phyloP scores from a whole-genome alignment of 2,888 invertebrate species.

The Epinotia demarniana region DNA sequence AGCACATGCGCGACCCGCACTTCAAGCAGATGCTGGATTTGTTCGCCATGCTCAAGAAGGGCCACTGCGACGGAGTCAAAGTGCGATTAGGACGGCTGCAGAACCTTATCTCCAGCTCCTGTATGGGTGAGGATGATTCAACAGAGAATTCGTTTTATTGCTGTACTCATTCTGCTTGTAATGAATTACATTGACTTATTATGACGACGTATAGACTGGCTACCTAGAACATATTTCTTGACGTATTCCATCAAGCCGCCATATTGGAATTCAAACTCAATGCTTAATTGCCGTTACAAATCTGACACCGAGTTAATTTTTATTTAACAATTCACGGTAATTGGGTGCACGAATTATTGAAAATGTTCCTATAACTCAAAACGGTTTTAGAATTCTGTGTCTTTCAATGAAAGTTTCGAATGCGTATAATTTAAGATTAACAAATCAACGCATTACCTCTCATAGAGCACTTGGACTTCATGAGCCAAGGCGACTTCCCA shows the following conservation, averaged over 20 bases:
- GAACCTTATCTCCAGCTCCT: conserved; percentile 99
- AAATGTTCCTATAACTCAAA: no score
- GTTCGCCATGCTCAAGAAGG: conserved; percentile 98
- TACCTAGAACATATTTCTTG: no score
- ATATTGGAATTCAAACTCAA: no score
- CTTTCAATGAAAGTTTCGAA: conserved; percentile 43
- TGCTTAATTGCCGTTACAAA: no score
- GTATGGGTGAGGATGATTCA: conserved; percentile 88
- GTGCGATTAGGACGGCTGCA: conserved; percentile 97
- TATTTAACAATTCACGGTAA: no score
- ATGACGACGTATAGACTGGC: no score
- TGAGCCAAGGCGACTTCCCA: conserved; percentile 91
- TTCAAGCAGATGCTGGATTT: conserved; percentile 98
- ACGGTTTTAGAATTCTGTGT: background rate
- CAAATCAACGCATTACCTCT: background rate
- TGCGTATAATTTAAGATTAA: background rate
- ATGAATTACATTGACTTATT: no score
- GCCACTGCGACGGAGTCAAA: conserved; percentile 97
- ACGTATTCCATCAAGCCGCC: no score
- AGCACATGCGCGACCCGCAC: conserved; percentile 98
- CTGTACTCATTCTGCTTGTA: no score
- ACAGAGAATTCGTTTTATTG: no score
- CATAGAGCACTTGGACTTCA: conserved; percentile 97
- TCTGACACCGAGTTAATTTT: no score
- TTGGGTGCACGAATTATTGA: no score